Evolutionary conservation across 2,113 vertebrate species (phyloP).

Genomic region (Nothocercus julius): DNA sequence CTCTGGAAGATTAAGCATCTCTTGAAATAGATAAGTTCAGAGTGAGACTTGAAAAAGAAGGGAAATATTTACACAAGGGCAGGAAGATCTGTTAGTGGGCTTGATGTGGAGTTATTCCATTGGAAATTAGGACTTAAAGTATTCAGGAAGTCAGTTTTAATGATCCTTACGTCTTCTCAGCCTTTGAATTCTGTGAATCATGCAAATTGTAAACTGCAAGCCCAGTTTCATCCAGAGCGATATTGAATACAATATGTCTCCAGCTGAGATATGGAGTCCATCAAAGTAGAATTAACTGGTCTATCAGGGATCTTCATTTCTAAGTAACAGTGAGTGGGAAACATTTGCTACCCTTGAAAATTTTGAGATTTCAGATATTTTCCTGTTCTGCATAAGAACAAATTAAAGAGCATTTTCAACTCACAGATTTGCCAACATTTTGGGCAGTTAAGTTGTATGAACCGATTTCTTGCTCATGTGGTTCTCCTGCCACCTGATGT

Average conservation of each 20-base stretch:
- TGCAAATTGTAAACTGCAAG: not conserved
- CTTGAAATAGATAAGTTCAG: constrained; percentile 5
- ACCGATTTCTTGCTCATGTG: not conserved
- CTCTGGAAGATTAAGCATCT: constrained; percentile 13
- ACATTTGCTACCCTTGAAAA: not conserved
- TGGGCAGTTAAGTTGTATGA: not conserved
- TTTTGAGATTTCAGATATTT: not conserved
- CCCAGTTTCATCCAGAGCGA: not conserved
- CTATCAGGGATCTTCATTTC: not conserved
- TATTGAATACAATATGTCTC: not conserved
- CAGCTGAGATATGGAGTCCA: not conserved
- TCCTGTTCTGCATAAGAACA: not conserved
- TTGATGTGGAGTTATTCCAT: not conserved
- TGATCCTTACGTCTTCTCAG: not conserved
- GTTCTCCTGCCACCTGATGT: not conserved
- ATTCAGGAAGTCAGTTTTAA: not conserved
- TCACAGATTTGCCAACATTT: not conserved
- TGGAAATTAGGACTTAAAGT: not conserved
- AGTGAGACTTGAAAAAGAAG: not conserved
- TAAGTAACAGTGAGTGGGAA: not conserved
- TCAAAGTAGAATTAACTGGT: not conserved
- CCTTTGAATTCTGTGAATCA: not conserved
- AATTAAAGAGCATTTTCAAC: not conserved
- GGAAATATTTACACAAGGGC: not conserved
- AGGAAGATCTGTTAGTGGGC: not conserved